These are phyloP conservation scores for Pogonocherus hispidulus DNA, from an alignment of 2,888 invertebrate species.

Conservation along the genomic window DNA sequence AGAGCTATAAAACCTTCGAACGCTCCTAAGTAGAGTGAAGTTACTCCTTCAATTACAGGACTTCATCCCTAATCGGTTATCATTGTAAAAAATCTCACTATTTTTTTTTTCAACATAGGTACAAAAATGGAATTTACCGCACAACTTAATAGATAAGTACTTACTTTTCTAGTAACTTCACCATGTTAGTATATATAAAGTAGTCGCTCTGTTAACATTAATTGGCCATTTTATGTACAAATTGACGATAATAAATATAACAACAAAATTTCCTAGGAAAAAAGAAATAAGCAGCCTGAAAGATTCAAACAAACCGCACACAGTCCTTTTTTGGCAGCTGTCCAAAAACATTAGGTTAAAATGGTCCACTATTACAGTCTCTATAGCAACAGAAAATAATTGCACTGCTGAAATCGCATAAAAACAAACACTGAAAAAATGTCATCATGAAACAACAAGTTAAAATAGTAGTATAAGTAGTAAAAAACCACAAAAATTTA, in stretches of 20 bases:
- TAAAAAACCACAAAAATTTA: no score
- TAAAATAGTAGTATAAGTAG: no score
- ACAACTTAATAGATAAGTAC: neutral
- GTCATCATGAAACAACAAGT: no score
- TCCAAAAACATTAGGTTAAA: neutral
- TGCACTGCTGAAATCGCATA: no score
- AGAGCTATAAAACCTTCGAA: constrained; percentile 25
- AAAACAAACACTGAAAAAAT: no score
- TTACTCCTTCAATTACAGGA: neutral
- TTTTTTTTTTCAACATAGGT: neutral
- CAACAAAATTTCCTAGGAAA: constrained; percentile 22
- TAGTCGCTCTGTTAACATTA: constrained; percentile 12
- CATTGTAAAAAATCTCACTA: neutral
- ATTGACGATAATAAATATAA: constrained; percentile 37
- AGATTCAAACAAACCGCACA: constrained; percentile 12
- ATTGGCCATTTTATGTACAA: constrained; percentile 32
- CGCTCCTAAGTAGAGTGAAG: constrained; percentile 1
- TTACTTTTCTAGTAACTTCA: constrained; percentile 11
- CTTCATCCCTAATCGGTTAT: neutral
- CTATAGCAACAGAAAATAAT: no score
- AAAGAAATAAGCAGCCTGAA: constrained; percentile 8
- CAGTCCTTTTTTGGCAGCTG: neutral
- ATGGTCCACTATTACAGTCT: no score
- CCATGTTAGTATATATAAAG: constrained; percentile 6
- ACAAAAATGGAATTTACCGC: neutral